phyloP scores from a whole-genome alignment of 2,113 vertebrate species.

The Erythrocercus mccallii region DNA sequence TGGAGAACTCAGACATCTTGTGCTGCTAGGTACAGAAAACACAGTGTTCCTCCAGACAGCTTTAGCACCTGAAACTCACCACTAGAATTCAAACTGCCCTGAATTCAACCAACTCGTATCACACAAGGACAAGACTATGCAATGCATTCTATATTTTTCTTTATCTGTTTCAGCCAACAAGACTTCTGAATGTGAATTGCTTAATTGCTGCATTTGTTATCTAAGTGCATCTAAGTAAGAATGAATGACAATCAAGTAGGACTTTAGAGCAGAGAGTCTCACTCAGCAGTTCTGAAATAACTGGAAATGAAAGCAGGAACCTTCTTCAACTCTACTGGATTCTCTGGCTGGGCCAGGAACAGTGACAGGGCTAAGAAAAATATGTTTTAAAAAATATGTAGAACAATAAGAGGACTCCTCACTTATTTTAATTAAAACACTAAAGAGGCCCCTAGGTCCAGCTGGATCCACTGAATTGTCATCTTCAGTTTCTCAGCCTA shows the following conservation, averaged over 20 bases:
- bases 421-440: neutral
- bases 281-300: neutral
- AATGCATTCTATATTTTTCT: neutral
- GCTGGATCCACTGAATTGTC: neutral
- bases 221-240: neutral
- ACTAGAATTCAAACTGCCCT: neutral
- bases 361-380: neutral
- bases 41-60: neutral
- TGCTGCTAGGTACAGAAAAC: neutral
- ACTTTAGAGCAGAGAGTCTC: neutral
- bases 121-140: neutral
- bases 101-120: neutral
- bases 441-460: neutral
- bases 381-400: neutral
- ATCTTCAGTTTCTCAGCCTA: slow-evolving; percentile 12
- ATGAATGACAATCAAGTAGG: neutral
- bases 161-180: neutral
- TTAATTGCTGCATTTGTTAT: neutral
- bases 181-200: neutral
- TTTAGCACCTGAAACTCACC: neutral
- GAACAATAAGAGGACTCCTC: neutral
- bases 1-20: neutral
- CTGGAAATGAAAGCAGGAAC: neutral
- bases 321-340: neutral
- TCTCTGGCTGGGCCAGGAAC: neutral